These are phyloP conservation scores for Anodontia alba DNA, from an alignment of 2,888 invertebrate genomes.

Conservation along the genomic window DNA sequence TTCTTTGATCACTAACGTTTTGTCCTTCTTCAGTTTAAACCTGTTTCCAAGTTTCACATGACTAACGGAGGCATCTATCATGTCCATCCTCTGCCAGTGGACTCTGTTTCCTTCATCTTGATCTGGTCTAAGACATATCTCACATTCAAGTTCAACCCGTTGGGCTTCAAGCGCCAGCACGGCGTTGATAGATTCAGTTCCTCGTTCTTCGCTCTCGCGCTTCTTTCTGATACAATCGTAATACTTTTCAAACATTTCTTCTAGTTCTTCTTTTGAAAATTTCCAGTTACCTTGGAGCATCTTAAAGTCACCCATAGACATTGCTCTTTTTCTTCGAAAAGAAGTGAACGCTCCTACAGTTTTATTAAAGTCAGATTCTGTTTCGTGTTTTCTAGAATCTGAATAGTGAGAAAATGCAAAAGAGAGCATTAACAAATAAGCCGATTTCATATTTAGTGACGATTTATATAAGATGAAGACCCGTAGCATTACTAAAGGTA, in stretches of 20 bases:
- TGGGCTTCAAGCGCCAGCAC: constrained; percentile 74
- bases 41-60: constrained; percentile 24
- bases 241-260: constrained; percentile 65
- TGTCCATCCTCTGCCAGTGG: constrained; percentile 69
- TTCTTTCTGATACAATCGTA: constrained; percentile 65
- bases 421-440: too few species aligned
- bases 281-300: constrained; percentile 49
- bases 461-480: too few species aligned
- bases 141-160: constrained; percentile 67
- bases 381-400: too few species aligned
- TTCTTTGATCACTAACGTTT: constrained; percentile 54
- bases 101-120: constrained; percentile 39
- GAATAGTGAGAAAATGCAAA: too few species aligned
- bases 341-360: too few species aligned
- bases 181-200: constrained; percentile 61
- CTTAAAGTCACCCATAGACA: constrained; percentile 19
- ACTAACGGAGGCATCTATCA: constrained; percentile 54
- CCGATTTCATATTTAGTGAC: too few species aligned
- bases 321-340: constrained; percentile 18
- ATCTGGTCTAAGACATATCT: constrained; percentile 62
- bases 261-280: constrained; percentile 54
- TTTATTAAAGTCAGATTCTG: too few species aligned
- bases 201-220: constrained; percentile 29
- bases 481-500: too few species aligned
- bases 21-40: constrained; percentile 52